These are phyloP conservation scores for Mormyrus iriodes DNA, from an alignment of 2,113 vertebrate species.

Conservation along the genomic window DNA sequence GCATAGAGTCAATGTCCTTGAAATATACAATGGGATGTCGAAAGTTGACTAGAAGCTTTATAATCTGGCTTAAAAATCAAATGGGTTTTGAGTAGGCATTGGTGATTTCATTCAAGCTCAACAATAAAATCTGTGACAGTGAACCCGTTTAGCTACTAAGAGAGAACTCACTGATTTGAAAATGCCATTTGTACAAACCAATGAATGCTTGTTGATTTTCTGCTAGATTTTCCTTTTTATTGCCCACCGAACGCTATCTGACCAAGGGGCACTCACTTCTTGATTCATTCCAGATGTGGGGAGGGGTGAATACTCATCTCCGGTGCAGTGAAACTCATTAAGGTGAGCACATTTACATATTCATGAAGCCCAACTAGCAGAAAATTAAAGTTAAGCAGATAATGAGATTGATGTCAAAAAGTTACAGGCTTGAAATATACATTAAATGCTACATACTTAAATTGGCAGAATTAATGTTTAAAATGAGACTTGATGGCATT, in stretches of 20 bases:
- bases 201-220: neutral
- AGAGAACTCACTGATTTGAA: neutral
- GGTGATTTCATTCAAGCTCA: neutral
- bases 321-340: conserved; percentile 16
- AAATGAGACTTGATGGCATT: neutral
- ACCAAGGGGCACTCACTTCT: neutral
- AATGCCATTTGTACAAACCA: neutral
- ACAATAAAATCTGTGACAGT: neutral
- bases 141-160: neutral
- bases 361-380: conserved; percentile 21
- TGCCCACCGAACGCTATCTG: neutral
- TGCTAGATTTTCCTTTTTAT: neutral
- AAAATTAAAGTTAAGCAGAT: conserved; percentile 27
- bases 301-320: conserved; percentile 28
- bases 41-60: neutral
- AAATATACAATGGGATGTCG: neutral
- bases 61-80: neutral
- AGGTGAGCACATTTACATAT: conserved; percentile 4
- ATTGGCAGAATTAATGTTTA: conserved; percentile 4
- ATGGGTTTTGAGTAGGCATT: neutral
- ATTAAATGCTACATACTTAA: conserved; percentile 18
- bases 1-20: neutral
- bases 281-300: neutral
- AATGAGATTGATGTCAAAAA: conserved; percentile 27
- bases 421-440: conserved; percentile 16